phyloP scores from a whole-genome alignment of 2,888 invertebrate species.

The Chaitophorus viminalis region DNA sequence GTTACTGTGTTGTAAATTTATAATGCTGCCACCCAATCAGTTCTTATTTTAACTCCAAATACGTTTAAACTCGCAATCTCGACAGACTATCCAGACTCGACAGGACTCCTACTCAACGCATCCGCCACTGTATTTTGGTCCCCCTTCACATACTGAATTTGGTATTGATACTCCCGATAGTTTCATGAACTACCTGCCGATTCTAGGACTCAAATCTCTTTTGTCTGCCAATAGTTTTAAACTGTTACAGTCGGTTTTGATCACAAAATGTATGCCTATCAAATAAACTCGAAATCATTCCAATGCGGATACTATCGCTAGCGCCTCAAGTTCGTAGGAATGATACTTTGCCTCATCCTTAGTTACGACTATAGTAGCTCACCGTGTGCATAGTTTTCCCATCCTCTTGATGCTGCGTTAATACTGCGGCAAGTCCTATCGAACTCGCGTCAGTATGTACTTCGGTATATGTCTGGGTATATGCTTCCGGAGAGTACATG shows the following conservation, averaged over 20 bases:
- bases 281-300: conserved; percentile 4
- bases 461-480: background rate
- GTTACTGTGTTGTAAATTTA: background rate
- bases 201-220: background rate
- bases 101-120: conserved; percentile 63
- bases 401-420: background rate
- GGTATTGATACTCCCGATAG: background rate
- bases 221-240: background rate
- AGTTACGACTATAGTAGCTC: background rate
- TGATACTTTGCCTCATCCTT: background rate
- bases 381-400: background rate
- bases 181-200: background rate
- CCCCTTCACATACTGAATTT: conserved; percentile 6
- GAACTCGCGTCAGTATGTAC: background rate
- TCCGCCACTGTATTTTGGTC: background rate
- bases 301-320: conserved; percentile 8
- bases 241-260: background rate
- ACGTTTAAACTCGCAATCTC: conserved; percentile 9
- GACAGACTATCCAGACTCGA: background rate
- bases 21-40: conserved; percentile 11
- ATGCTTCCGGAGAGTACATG: background rate
- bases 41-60: background rate
- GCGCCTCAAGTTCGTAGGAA: conserved; percentile 7
- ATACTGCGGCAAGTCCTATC: background rate
- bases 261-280: background rate